Base-by-base conservation (phyloP, 2,113 vertebrate genomes). In the Grallaria varia region DNA sequence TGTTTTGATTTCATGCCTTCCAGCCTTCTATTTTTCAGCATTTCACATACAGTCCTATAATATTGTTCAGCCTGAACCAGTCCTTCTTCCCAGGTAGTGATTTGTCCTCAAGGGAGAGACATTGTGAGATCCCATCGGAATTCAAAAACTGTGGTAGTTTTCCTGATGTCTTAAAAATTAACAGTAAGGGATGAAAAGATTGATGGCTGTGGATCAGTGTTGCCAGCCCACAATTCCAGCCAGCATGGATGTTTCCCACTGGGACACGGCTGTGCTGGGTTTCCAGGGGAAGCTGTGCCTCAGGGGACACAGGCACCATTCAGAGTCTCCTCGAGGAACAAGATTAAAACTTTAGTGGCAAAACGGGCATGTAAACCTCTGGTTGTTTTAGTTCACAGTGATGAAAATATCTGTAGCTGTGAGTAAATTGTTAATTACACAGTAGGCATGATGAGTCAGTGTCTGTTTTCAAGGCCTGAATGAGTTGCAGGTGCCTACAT, bases 161-260 rank as follows among this genome's bases (percentile, higher is more conserved):
- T 64, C 44, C 59, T 7, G 6, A 25, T 59, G 63, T 40, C 74
- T 20, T 55, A 56, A 68, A 40, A 9, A 45, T 31, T 24, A 25
- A 35, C 30, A 49, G 72, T n/a, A 27, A 53, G 68, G 33, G 39
- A 24, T 71, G 30, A 33, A 67, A 12, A 19, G 39, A 16, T 73
- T 63, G 10, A 8, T 69, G 62, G 28, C 39, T 74, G 56, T 31
- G 47, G 76, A 1, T 37, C 4, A 78, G 40, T 49, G 74, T 47
- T 84, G 66, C 19, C 52, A 39, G 2, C 35, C 42, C 20, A 5
- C 39, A 33, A 2, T 31, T 63, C 33, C 1, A 60, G 79, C 4
- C 28, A 37, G 55, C 0, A 0, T 8, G 81, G 69, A 2, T 3
- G 24, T 55, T 81, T 63, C 19, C 31, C 1, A 0, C 16, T 6